A percentile compares a stretch with the other conserved stretches of the same genome.
Evolutionary conservation across 37 sponge, comb jelly and placozoan species (phyloP).

Genomic region (Diacarnus erythraeanus): DNA sequence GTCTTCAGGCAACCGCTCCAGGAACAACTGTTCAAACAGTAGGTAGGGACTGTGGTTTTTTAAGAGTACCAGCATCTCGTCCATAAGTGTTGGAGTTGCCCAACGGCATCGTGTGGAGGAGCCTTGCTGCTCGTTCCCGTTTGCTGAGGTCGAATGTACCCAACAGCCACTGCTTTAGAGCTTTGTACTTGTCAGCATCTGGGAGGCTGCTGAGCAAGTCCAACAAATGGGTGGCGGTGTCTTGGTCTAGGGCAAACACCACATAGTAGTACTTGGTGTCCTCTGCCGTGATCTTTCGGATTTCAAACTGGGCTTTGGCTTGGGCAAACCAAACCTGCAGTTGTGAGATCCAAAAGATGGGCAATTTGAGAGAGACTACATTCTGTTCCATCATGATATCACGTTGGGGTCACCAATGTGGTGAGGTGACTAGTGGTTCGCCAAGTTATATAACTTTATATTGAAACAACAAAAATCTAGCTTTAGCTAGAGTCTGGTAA

Average conservation of each 20-base stretch:
- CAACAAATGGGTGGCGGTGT: neutral
- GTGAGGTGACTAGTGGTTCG: too few species aligned
- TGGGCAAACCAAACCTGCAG: constrained; percentile 7
- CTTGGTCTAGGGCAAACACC: neutral
- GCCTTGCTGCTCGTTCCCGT: neutral
- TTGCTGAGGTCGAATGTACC: neutral
- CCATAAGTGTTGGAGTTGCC: constrained; percentile 2
- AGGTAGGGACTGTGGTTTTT: neutral
- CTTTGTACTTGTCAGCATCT: neutral
- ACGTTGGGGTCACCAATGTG: too few species aligned
- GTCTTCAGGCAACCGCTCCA: neutral
- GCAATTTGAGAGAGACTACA: neutral
- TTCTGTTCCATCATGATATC: neutral
- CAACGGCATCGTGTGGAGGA: neutral
- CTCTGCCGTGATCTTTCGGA: neutral
- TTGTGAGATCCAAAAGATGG: neutral
- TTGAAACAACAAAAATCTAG: too few species aligned
- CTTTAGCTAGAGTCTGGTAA: too few species aligned
- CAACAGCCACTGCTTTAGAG: neutral
- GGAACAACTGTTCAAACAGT: constrained; percentile 4
- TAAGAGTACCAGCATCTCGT: constrained; percentile 2
- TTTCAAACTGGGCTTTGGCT: constrained; percentile 4
- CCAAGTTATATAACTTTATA: too few species aligned
- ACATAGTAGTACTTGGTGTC: constrained; percentile 1
- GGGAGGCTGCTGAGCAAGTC: neutral